Evolutionary conservation across 2,113 vertebrate species (phyloP).

Genomic region (Rissa tridactyla): DNA sequence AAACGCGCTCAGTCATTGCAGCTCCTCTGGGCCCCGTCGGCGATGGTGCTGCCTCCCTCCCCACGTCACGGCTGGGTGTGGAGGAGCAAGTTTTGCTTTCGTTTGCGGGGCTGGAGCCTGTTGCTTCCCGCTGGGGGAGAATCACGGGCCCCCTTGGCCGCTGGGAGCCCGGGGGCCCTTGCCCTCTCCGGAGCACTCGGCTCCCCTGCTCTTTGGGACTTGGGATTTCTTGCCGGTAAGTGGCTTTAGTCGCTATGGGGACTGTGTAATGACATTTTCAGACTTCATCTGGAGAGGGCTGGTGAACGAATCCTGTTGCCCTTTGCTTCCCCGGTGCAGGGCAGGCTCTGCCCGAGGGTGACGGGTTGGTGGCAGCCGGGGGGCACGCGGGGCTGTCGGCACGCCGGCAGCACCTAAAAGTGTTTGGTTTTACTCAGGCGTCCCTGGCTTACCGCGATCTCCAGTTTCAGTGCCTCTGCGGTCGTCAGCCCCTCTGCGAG

Average conservation of each 20-base stretch:
- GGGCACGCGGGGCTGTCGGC: accelerated
- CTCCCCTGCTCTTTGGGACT: not conserved
- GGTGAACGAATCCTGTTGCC: not conserved
- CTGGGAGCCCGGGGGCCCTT: no score
- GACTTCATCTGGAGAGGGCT: not conserved
- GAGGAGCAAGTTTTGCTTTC: constrained; percentile 13
- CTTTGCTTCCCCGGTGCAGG: not conserved
- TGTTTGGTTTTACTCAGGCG: not conserved
- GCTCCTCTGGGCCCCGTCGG: not conserved
- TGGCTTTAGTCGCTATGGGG: not conserved
- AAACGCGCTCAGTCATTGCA: accelerated
- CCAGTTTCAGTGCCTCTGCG: not conserved
- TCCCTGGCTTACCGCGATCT: not conserved
- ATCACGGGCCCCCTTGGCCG: not conserved
- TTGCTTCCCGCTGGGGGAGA: accelerated
- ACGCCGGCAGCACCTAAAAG: accelerated
- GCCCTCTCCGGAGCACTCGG: accelerated
- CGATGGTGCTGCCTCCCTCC: not conserved
- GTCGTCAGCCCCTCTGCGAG: not conserved
- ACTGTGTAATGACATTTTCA: not conserved
- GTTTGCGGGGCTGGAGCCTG: not conserved
- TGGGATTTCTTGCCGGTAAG: not conserved
- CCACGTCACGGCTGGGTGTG: not conserved
- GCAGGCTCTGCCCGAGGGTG: not conserved
- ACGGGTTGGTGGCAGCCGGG: not conserved